Percentiles rank a stretch among this genome's conserved stretches.
Conservation (phyloP, 2,797 vertebrate genomes). For the Sebastes dallii region DNA sequence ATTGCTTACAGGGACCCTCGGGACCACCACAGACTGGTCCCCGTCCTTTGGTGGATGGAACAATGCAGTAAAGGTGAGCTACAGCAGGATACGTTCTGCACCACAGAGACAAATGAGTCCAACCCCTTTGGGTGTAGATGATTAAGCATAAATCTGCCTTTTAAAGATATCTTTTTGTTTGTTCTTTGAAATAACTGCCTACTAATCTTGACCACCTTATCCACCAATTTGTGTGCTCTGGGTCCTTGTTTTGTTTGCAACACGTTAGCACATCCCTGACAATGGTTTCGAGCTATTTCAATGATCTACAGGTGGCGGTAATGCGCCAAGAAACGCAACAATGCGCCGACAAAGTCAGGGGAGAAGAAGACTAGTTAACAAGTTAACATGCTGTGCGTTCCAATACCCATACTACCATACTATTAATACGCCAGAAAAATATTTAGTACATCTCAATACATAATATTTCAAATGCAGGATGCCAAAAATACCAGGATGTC, state of each 20-base stretch:
- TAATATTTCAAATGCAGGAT: no score
- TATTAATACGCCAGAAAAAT: rapidly evolving
- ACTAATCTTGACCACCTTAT: background rate
- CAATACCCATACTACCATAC: no score
- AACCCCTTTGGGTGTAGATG: background rate
- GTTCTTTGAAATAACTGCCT: background rate
- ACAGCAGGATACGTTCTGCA: background rate
- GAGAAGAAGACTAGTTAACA: background rate
- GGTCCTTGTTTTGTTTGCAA: background rate
- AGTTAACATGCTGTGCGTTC: background rate
- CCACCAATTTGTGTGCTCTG: background rate
- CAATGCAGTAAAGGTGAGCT: conserved; percentile 35
- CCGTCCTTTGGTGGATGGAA: conserved; percentile 36
- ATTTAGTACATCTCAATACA: no score
- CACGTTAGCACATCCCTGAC: background rate
- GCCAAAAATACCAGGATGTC: no score
- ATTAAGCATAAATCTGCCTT: background rate
- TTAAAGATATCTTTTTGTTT: background rate
- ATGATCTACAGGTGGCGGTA: background rate
- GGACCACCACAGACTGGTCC: conserved; percentile 37
- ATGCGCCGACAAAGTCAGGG: background rate
- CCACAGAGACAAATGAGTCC: conserved; percentile 7
- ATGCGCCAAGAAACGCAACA: background rate
- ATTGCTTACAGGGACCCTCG: conserved; percentile 41
- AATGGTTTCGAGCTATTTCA: background rate